Evolutionary conservation across 2,797 vertebrate genomes (phyloP).

Genomic region (Fringilla coelebs): DNA sequence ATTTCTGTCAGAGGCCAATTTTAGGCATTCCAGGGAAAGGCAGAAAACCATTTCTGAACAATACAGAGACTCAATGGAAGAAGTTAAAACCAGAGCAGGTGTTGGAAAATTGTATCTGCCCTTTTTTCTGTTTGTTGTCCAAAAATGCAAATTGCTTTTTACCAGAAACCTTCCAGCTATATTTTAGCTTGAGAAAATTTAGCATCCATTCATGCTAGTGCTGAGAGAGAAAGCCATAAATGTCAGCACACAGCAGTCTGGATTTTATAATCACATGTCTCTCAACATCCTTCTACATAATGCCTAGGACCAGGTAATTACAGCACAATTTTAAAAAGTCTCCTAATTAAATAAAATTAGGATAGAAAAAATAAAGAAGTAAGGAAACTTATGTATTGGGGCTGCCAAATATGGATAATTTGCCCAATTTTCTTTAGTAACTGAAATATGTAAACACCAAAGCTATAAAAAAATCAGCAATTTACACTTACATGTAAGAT

Average conservation of each 20-base stretch:
- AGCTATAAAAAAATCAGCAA: not conserved
- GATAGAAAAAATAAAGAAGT: not conserved
- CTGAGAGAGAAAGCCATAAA: conserved; percentile 33
- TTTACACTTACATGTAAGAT: not conserved
- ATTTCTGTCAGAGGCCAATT: conserved; percentile 26
- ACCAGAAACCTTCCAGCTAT: conserved; percentile 21
- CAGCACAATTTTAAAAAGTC: not conserved
- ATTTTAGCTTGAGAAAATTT: conserved; percentile 6
- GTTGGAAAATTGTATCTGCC: conserved; percentile 41
- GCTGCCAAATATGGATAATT: not conserved
- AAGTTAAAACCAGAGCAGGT: conserved; percentile 41
- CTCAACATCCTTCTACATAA: conserved; percentile 25
- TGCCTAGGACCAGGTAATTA: not conserved
- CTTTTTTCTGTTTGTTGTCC: conserved; percentile 43
- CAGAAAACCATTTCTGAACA: not conserved
- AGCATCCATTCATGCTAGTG: not conserved
- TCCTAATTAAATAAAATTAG: conserved; percentile 3
- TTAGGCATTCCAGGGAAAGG: conserved; percentile 11
- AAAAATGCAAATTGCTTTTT: conserved; percentile 46
- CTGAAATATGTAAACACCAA: not conserved
- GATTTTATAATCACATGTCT: conserved; percentile 24
- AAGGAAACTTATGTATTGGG: not conserved
- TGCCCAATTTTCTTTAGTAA: not conserved
- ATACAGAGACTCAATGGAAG: not conserved
- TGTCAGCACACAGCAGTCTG: conserved; percentile 30